phyloP scores from a whole-genome alignment of 2,888 invertebrate species.

The Epinotia brunnichana region DNA sequence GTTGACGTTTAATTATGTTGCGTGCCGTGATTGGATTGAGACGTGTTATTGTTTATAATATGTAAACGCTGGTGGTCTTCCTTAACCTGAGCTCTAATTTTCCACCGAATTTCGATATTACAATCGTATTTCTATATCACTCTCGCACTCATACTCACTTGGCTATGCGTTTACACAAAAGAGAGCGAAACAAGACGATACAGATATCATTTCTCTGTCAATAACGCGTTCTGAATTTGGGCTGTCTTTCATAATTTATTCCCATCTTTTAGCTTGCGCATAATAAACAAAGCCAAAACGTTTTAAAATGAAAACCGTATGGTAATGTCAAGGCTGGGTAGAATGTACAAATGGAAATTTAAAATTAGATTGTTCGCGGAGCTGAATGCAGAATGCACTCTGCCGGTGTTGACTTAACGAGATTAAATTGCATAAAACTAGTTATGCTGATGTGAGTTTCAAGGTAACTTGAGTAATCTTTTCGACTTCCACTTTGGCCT shows the following conservation, averaged over 20 bases:
- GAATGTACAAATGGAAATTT: conserved; percentile 28
- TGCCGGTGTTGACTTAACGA: conserved; percentile 24
- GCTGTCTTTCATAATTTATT: conserved; percentile 12
- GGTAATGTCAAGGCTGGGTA: conserved; percentile 39
- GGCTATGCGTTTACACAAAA: not conserved
- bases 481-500: not conserved
- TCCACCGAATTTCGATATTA: not conserved
- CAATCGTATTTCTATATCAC: not conserved
- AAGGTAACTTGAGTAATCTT: conserved; percentile 6
- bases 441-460: not conserved
- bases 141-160: not conserved
- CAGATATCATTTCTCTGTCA: not conserved
- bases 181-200: not conserved
- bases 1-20: conserved; percentile 10
- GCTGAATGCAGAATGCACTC: conserved; percentile 24
- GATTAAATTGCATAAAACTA: conserved; percentile 25
- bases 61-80: conserved; percentile 26
- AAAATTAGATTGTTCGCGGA: conserved; percentile 35
- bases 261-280: conserved; percentile 11
- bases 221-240: not conserved
- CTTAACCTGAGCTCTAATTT: not conserved
- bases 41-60: conserved; percentile 16
- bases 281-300: conserved; percentile 27
- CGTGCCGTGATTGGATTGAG: conserved; percentile 17
- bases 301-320: conserved; percentile 32